phyloP scores from a whole-genome alignment of 2,797 vertebrate species.

The Falco biarmicus region DNA sequence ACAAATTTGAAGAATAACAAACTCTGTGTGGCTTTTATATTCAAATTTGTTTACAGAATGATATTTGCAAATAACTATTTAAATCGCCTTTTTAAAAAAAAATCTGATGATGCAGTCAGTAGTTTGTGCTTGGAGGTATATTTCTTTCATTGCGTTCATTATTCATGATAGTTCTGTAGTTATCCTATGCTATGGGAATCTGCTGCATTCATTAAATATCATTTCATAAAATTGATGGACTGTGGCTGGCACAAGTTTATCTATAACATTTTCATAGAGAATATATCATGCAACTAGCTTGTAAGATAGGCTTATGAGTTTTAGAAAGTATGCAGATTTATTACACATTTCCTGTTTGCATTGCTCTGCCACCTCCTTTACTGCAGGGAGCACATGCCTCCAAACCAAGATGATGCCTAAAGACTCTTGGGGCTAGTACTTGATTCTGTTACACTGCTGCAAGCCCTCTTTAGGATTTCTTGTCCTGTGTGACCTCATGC shows the following conservation, averaged over 20 bases:
- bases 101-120: conserved; percentile 32
- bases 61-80: conserved; percentile 53
- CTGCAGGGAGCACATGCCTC: not conserved
- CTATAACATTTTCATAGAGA: conserved; percentile 40
- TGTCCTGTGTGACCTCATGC: not conserved
- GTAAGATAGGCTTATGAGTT: conserved; percentile 26
- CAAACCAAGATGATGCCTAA: not conserved
- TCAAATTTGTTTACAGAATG: conserved; percentile 73
- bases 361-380: not conserved
- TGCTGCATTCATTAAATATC: conserved; percentile 67
- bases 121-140: conserved; percentile 37
- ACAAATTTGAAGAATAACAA: conserved; percentile 56
- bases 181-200: conserved; percentile 41
- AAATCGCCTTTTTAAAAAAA: not conserved
- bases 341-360: not conserved
- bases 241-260: conserved; percentile 42
- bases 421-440: not conserved
- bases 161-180: conserved; percentile 44
- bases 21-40: conserved; percentile 63
- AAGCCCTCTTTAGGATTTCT: not conserved
- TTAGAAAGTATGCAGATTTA: not conserved
- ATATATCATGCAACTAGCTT: conserved; percentile 20
- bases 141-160: conserved; percentile 64
- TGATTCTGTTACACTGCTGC: not conserved
- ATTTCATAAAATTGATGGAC: conserved; percentile 65